Conservation (phyloP, 35 echinoderm and acorn worm genomes). For the Acanthaster planci region DNA sequence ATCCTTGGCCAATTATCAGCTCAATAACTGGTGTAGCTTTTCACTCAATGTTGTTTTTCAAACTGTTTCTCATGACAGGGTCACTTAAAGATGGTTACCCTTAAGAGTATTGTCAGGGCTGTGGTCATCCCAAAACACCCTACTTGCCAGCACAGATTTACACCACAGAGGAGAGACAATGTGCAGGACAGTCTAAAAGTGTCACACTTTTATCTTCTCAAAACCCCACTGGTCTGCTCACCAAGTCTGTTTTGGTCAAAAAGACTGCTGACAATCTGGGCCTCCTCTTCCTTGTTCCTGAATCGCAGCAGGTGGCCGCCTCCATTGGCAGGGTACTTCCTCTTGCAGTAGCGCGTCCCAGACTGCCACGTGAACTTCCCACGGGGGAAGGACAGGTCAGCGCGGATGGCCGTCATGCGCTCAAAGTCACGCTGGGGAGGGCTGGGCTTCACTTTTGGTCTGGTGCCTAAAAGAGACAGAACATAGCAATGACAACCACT, state of each 20-base stretch:
- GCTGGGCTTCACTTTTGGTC: background rate
- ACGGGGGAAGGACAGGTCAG: background rate
- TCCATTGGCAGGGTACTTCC: background rate
- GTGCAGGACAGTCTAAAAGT: too few species aligned
- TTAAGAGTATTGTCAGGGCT: too few species aligned
- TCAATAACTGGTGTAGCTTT: too few species aligned
- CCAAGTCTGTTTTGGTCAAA: background rate
- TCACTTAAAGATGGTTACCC: too few species aligned
- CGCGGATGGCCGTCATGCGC: background rate
- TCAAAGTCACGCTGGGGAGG: background rate
- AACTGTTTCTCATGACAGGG: too few species aligned
- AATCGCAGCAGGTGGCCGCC: constrained; percentile 11
- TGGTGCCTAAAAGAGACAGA: background rate
- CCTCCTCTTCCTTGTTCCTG: background rate
- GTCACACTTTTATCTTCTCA: too few species aligned
- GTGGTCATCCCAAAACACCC: too few species aligned
- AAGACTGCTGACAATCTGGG: background rate
- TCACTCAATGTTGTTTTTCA: too few species aligned
- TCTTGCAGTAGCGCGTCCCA: background rate
- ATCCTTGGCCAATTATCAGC: too few species aligned
- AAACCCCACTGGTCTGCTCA: background rate
- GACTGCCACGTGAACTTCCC: background rate
- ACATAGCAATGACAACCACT: too few species aligned
- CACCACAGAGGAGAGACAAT: too few species aligned
- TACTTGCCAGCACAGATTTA: too few species aligned